Evolutionary conservation across 2,888 invertebrate species (phyloP).

Genomic region (Tenthredo scrophulariae): DNA sequence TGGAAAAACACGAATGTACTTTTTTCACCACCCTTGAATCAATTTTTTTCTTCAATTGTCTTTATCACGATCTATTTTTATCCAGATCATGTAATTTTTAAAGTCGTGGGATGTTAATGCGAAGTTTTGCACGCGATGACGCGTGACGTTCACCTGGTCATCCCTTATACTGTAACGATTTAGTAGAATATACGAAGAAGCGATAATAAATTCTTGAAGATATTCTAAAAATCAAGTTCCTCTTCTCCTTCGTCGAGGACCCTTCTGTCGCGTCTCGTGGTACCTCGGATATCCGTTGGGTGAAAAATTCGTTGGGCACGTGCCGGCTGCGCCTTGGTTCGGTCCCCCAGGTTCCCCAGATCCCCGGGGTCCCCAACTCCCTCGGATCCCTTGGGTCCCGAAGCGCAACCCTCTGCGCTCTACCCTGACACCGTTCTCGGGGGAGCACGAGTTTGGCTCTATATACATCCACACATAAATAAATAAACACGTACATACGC

Average conservation of each 20-base stretch:
- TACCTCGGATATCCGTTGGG: constrained; percentile 67
- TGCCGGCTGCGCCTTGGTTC: constrained; percentile 72
- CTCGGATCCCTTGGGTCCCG: constrained; percentile 40
- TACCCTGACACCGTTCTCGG: constrained; percentile 43
- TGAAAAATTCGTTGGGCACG: constrained; percentile 74
- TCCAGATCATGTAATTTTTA: neutral
- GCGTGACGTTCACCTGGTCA: neutral
- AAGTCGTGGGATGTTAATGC: neutral
- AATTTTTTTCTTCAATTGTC: neutral
- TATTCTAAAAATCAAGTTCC: constrained; percentile 46
- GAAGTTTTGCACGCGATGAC: neutral
- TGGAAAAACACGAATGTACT: neutral
- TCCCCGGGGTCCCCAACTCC: constrained; percentile 29
- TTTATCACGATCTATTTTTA: neutral
- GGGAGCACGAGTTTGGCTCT: constrained; percentile 46
- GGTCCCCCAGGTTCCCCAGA: constrained; percentile 46
- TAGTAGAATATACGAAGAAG: neutral
- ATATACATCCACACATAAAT: neutral
- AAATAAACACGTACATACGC: neutral
- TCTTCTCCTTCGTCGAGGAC: constrained; percentile 46
- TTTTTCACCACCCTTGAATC: neutral
- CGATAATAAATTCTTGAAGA: constrained; percentile 13
- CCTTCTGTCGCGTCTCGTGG: constrained; percentile 37
- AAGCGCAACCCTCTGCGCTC: constrained; percentile 39
- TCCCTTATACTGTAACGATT: neutral